Percentiles rank a stretch among this genome's conserved stretches.
Conservation (phyloP, 2,797 vertebrate genomes). For the Graptemys geographica region DNA sequence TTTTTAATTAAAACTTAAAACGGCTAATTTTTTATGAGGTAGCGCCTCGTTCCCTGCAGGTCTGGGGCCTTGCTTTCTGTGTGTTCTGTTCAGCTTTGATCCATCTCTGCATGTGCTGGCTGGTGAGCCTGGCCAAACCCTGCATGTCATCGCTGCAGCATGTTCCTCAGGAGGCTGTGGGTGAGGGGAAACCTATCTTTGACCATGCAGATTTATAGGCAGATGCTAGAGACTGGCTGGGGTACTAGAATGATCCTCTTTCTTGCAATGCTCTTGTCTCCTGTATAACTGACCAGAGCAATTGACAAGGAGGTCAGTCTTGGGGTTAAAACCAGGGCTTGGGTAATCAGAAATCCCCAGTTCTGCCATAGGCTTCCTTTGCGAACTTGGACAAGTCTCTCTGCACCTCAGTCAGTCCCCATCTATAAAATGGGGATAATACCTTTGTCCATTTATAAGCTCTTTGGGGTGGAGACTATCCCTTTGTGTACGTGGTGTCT, state of each 20-base stretch:
- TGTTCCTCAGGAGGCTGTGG: slow-evolving; percentile 48
- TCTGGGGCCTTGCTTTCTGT: background rate
- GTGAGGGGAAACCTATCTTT: slow-evolving; percentile 28
- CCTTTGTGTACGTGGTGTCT: background rate
- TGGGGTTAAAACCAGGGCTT: background rate
- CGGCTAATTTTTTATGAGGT: background rate
- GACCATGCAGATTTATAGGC: slow-evolving; percentile 23
- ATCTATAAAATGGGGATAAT: background rate
- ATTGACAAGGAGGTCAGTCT: background rate
- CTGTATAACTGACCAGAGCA: accelerated
- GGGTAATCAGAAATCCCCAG: slow-evolving; percentile 36
- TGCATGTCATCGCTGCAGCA: accelerated
- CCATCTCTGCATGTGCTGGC: slow-evolving; percentile 31
- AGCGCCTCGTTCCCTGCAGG: background rate
- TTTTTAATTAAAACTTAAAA: background rate
- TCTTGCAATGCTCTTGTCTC: background rate
- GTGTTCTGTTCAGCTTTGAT: slow-evolving; percentile 26
- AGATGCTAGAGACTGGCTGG: background rate
- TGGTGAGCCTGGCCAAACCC: slow-evolving; percentile 6
- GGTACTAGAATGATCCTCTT: background rate
- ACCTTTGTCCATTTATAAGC: background rate
- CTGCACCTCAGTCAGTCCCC: background rate
- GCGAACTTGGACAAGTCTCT: background rate
- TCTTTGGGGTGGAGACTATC: background rate
- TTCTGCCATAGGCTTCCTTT: background rate